These are phyloP conservation scores for Laticauda laticaudata DNA, from an alignment of 2,113 vertebrate species.

Conservation along the genomic window DNA sequence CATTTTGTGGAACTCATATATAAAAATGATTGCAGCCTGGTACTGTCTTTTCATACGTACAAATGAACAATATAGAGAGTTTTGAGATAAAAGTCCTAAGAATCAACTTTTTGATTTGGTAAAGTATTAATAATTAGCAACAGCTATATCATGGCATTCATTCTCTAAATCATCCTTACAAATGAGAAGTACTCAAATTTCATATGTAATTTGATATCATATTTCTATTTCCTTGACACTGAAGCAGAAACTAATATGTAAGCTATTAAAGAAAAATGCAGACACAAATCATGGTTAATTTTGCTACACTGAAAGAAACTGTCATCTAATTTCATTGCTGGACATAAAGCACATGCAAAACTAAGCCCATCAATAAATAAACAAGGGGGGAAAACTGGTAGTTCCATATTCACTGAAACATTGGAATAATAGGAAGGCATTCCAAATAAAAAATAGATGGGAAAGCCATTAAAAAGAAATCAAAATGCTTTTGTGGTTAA, in stretches of 20 bases:
- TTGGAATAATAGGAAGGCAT: slow-evolving; percentile 32
- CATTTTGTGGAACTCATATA: not conserved
- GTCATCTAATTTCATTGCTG: slow-evolving; percentile 75
- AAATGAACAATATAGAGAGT: slow-evolving; percentile 63
- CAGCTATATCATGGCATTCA: slow-evolving; percentile 67
- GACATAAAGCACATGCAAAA: slow-evolving; percentile 78
- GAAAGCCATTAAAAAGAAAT: slow-evolving; percentile 39
- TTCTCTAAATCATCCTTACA: slow-evolving; percentile 74
- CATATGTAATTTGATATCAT: slow-evolving; percentile 58
- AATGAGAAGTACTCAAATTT: slow-evolving; percentile 63
- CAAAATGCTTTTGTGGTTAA: slow-evolving; percentile 30
- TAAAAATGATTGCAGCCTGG: slow-evolving; percentile 26
- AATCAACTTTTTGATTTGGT: slow-evolving; percentile 68
- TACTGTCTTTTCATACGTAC: slow-evolving; percentile 67
- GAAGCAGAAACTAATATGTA: slow-evolving; percentile 74
- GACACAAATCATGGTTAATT: slow-evolving; percentile 70
- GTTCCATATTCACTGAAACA: slow-evolving; percentile 66
- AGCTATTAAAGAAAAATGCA: slow-evolving; percentile 74
- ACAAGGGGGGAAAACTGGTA: slow-evolving; percentile 73
- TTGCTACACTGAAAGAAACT: slow-evolving; percentile 71
- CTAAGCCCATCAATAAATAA: slow-evolving; percentile 81
- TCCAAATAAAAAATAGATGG: slow-evolving; percentile 61
- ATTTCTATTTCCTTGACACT: slow-evolving; percentile 65
- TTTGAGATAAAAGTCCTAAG: slow-evolving; percentile 62
- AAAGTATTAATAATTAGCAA: slow-evolving; percentile 68